Evolutionary conservation across 2,888 invertebrate genomes (phyloP), one percentile per base, ranked within the genome.

Genomic region (Helobdella robusta): DNA sequence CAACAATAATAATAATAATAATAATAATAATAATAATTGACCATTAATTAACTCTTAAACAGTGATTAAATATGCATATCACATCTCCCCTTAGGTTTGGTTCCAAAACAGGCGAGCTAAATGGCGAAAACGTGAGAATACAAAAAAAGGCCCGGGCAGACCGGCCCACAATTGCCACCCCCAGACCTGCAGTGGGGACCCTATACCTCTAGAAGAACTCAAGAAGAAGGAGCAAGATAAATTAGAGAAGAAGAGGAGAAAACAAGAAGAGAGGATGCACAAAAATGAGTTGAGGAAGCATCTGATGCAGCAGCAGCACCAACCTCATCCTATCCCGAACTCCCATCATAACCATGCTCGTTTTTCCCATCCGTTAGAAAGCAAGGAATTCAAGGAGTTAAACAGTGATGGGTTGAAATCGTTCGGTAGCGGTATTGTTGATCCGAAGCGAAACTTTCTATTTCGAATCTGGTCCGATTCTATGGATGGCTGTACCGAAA

Each of bases 41-140:
- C n/a, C n/a, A n/a, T n/a, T n/a, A n/a, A n/a, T n/a, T n/a, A n/a
- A n/a, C n/a, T n/a, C n/a, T n/a, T n/a, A n/a, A n/a, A n/a, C n/a
- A n/a, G n/a, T n/a, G n/a, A n/a, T n/a, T n/a, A n/a, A n/a, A n/a
- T n/a, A n/a, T n/a, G n/a, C n/a, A n/a, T n/a, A n/a, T n/a, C n/a
- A n/a, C 60, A 73, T 69, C 72, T 81, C 81, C 20, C 73, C 75
- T 23, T 85, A 97, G 95, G 97, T 98, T 70, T 98, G 97, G 97
- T 98, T 98, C 83, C 98, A 98, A 83, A 98, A 98, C 83, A 86
- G 98, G 40, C 84, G 97, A 68, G 98, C 98, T 61, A 98, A 98
- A 81, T 98, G 97, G 92, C 85, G 97, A 69, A 98, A 98, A 84
- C 92, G 93, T 82, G 97, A 98, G 81, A 93, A 97, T 82, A 95